A percentile compares a stretch with the other conserved stretches of the same genome.
Evolutionary conservation across 1,140 invertebrate genomes (phyloP).

Genomic region (Battus philenor): DNA sequence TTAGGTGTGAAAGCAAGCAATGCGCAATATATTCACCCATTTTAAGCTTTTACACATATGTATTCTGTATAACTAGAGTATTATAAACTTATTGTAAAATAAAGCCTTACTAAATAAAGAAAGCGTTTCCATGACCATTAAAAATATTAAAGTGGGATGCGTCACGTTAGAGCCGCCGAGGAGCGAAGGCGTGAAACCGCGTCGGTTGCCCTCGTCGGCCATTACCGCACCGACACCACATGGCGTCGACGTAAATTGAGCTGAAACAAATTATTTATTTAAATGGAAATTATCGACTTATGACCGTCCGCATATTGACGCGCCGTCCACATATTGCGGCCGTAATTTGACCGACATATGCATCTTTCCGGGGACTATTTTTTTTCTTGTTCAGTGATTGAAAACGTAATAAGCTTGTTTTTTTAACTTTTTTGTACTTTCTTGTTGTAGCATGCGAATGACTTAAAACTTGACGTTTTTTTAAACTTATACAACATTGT

Average conservation of each 20-base stretch:
- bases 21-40: no score
- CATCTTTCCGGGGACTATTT: slow-evolving; percentile 24
- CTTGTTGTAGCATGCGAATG: no score
- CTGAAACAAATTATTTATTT: slow-evolving; percentile 71
- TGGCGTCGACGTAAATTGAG: slow-evolving; percentile 51
- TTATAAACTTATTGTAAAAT: no score
- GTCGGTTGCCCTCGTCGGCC: slow-evolving; percentile 51
- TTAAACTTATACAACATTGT: no score
- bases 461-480: no score
- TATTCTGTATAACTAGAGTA: no score
- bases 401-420: no score
- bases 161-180: slow-evolving; percentile 9
- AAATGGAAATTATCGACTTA: slow-evolving; percentile 67
- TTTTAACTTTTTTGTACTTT: no score
- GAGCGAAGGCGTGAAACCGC: slow-evolving; percentile 64
- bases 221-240: slow-evolving; percentile 58
- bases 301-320: slow-evolving; percentile 46
- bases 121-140: no score
- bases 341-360: slow-evolving; percentile 49
- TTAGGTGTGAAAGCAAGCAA: no score
- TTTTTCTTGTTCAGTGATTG: slow-evolving; percentile 36
- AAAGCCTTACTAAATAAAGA: no score
- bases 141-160: background rate
- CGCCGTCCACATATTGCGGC: slow-evolving; percentile 53
- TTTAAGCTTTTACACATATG: no score